Evolutionary conservation across 2,797 vertebrate species (phyloP).

Genomic region (Lithobates pipiens): DNA sequence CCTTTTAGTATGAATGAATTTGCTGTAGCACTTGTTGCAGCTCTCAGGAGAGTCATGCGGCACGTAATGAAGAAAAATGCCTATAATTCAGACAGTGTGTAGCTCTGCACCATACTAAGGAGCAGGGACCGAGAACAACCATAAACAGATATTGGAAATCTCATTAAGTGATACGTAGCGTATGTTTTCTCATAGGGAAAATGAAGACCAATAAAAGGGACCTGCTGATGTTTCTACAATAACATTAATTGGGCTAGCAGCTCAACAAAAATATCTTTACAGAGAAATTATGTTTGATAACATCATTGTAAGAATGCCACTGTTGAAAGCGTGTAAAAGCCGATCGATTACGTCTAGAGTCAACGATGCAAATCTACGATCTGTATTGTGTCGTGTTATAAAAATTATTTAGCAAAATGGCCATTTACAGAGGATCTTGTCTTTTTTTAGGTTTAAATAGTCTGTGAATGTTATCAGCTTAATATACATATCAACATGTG

Average conservation of each 20-base stretch:
- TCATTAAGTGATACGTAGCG: slow-evolving; percentile 53
- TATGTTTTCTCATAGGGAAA: slow-evolving; percentile 52
- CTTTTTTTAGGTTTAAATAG: too few relatives aligned
- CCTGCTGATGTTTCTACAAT: slow-evolving; percentile 55
- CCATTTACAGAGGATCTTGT: too few relatives aligned
- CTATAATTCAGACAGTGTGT: slow-evolving; percentile 32
- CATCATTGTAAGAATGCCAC: background rate
- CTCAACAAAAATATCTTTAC: slow-evolving; percentile 44
- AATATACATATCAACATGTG: too few relatives aligned
- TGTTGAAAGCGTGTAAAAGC: background rate
- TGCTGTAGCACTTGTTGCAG: slow-evolving; percentile 22
- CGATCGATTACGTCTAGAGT: slow-evolving; percentile 27
- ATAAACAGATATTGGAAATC: slow-evolving; percentile 60
- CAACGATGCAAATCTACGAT: background rate
- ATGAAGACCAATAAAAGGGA: slow-evolving; percentile 57
- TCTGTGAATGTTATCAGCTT: too few relatives aligned
- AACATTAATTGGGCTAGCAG: slow-evolving; percentile 55
- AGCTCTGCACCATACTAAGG: background rate
- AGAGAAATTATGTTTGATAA: slow-evolving; percentile 48
- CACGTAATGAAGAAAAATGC: slow-evolving; percentile 52
- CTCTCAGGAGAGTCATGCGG: slow-evolving; percentile 21
- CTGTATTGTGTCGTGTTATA: background rate
- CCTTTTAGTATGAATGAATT: slow-evolving; percentile 46
- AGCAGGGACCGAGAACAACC: slow-evolving; percentile 31
- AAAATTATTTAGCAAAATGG: background rate